Evolutionary conservation across 2,797 vertebrate genomes (phyloP), one percentile per base, ranked within the genome.

Genomic region (Gambusia yucatana): DNA sequence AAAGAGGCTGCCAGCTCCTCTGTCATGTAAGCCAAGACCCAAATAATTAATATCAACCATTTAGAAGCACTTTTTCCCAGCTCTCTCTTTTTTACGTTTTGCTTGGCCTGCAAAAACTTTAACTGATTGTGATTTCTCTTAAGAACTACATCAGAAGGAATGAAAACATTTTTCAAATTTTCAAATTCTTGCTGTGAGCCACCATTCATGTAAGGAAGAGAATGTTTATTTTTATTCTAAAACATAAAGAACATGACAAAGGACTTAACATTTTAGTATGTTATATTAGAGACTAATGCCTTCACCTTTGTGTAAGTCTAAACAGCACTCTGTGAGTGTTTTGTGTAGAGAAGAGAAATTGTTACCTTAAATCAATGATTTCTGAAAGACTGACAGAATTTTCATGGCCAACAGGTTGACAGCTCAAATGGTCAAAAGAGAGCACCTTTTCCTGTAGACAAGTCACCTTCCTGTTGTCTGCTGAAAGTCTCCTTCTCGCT

Each of bases 1-100:
- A 69, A 41, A 25, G 39, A 43, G 65, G 36, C 39, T 69, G 20
- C 22, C 39, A n/a, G 11, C 1, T 25, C 10, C 33, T 36, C 61
- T 43, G 10, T 43, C 22, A n/a, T 25, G 11, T 43, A 69, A 13
- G 39, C 22, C 39, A 44, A 44, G 41, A 70, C 25, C 41, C 67
- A 70, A 14, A 44, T 70, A 25, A 69, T 70, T 70, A 16, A 44
- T 44, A n/a, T 70, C 67, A n/a, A n/a, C 41, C 65, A 22, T 67
- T 67, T 67, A 22, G 36, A 65, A 16, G 33, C 9, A 39, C 6
- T 25, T 67, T 41, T 67, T 22, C 6, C 33, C 5, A 7, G 2
- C 2, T 25, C 22, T 25, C 39, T 67, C 9, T 11, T 67, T 65
- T 67, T 11, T 0, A 65, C 41, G 17, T 11, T 41, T 43, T n/a